phyloP scores from a whole-genome alignment of 2,113 vertebrate species.

The Connochaetes taurinus region DNA sequence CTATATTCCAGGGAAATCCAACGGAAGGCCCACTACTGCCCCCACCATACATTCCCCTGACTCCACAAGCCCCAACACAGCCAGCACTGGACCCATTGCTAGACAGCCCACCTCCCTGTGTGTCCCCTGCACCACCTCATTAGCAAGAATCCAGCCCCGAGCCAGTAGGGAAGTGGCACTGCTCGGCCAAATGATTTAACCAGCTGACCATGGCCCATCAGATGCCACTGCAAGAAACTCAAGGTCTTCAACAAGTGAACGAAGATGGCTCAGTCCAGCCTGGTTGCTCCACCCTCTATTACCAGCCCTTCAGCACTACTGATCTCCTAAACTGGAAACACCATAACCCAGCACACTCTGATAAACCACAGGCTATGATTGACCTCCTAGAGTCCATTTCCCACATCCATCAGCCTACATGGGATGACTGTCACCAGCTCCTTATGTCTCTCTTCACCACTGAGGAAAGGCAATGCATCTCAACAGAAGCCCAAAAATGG shows the following conservation, averaged over 20 bases:
- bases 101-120: background rate
- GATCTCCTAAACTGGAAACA: background rate
- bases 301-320: background rate
- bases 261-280: background rate
- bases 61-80: background rate
- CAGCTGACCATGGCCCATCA: background rate
- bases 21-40: background rate
- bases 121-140: background rate
- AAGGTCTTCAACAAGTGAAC: background rate
- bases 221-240: background rate
- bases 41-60: background rate
- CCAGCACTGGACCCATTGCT: background rate
- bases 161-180: background rate
- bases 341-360: background rate
- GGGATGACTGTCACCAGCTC: background rate
- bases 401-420: background rate
- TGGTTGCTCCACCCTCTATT: background rate
- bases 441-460: background rate
- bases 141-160: background rate
- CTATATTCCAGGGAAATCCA: background rate
- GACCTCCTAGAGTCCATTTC: background rate
- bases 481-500: background rate
- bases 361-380: background rate
- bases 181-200: background rate
- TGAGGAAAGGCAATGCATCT: background rate